Conservation (phyloP, 1,140 invertebrate species). For the Drosophila orena region DNA sequence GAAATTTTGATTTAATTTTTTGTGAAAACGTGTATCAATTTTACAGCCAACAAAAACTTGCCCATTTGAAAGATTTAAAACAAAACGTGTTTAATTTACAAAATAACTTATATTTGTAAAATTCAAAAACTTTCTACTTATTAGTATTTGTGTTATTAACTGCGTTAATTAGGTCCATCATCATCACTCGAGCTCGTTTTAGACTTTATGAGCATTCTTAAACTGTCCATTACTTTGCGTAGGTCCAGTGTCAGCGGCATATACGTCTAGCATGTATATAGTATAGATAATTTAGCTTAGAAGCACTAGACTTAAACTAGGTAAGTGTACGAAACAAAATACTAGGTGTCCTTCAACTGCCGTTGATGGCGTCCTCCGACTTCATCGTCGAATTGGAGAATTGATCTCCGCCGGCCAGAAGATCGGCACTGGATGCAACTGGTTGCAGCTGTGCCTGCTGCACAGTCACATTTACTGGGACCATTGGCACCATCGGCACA, state of each 20-base stretch:
- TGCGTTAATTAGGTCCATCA: conserved; percentile 53
- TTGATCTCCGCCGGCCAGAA: conserved; percentile 42
- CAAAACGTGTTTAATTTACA: conserved; percentile 44
- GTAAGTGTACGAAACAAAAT: conserved; percentile 45
- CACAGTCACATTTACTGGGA: conserved; percentile 52
- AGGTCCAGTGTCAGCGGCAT: conserved; percentile 25
- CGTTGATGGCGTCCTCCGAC: conserved; percentile 58
- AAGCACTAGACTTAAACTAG: conserved; percentile 55
- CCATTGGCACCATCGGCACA: conserved; percentile 54
- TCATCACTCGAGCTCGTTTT: conserved; percentile 49
- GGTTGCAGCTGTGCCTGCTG: conserved; percentile 26
- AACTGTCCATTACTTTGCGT: conserved; percentile 29
- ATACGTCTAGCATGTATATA: conserved; percentile 4
- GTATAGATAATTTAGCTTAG: conserved; percentile 46
- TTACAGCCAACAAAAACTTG: not conserved
- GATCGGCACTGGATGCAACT: conserved; percentile 57
- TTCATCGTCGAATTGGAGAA: conserved; percentile 58
- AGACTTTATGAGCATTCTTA: conserved; percentile 71
- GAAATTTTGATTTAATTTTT: not conserved
- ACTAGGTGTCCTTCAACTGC: conserved; percentile 55
- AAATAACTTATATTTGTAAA: conserved; percentile 68
- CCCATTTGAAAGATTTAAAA: conserved; percentile 23
- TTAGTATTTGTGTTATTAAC: conserved; percentile 59
- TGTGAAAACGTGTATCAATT: not conserved
- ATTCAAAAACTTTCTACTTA: conserved; percentile 74